Conservation (phyloP, 2,888 invertebrate genomes). For the Heteropelma amictum region DNA sequence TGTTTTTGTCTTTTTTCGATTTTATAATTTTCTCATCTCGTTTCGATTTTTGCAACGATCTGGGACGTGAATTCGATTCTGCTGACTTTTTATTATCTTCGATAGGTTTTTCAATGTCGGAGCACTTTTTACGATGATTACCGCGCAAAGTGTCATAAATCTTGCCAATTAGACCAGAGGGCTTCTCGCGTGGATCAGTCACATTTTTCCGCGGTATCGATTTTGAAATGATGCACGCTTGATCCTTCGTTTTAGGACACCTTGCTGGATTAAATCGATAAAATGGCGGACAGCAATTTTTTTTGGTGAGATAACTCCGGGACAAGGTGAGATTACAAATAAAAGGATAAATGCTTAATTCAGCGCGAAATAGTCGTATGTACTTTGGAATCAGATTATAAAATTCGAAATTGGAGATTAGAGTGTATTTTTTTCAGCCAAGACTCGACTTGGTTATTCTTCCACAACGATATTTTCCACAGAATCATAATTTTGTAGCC, state of each 20-base stretch:
- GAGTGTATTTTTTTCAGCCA: slow-evolving; percentile 14
- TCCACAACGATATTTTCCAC: too few species aligned
- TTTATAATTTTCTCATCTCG: neutral
- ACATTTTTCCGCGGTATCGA: slow-evolving; percentile 1
- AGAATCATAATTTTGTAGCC: too few species aligned
- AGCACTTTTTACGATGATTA: slow-evolving; percentile 24
- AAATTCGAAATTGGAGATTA: too few species aligned
- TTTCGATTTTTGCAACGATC: slow-evolving; percentile 10
- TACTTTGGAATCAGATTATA: too few species aligned
- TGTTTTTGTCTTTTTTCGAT: neutral
- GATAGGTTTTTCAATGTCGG: neutral
- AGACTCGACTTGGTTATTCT: neutral
- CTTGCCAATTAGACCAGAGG: slow-evolving; percentile 23
- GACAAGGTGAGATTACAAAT: too few species aligned
- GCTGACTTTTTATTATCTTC: slow-evolving; percentile 1
- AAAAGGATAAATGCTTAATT: too few species aligned
- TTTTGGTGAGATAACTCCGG: too few species aligned
- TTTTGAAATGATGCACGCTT: slow-evolving; percentile 8
- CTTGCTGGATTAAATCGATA: slow-evolving; percentile 17
- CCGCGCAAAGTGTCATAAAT: slow-evolving; percentile 28
- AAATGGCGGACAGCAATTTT: neutral
- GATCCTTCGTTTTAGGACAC: neutral
- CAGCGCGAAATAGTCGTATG: too few species aligned
- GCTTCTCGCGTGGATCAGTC: neutral
- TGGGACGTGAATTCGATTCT: neutral